Evolutionary conservation across 2,113 vertebrate species (phyloP), one percentile per base, ranked within the genome.

Genomic region (Anarhynchus alexandrinus): DNA sequence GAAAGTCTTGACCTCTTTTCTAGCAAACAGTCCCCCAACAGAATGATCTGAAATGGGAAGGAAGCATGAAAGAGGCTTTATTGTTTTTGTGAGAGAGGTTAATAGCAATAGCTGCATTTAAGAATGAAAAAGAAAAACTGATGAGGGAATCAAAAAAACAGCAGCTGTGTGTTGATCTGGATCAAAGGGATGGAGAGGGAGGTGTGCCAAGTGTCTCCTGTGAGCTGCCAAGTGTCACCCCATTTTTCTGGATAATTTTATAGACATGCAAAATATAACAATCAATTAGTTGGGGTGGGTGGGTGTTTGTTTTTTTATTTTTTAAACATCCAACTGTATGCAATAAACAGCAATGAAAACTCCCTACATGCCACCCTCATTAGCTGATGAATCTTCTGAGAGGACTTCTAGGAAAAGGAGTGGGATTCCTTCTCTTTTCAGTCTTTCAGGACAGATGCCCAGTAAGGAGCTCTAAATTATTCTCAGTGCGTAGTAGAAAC

Each of bases 31-130:
- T 72, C 71, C 52, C 55, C 11, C 25, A 80, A 61, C 5, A 69
- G 27, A 93, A 86, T 16, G 15, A 88, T 70, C 59, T 77, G 64
- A 88, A 93, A 88, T 7, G 4, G 22, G 36, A 91, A 77, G 16
- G 23, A 88, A 88, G 45, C 54, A 90, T 62, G n/a, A 93, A 93
- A 95, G 23, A 86, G 21, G 13, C 42, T 96, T 95, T 72, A 86
- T n/a, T 88, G 47, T n/a, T 92, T 92, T 86, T 81, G 45, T 70
- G 42, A 73, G 36, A 88, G 81, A 89, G n/a, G 26, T 82, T 96
- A 94, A 93, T 65, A 66, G 65, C 61, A 84, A 76, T 34, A 58
- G 18, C 43, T 58, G 11, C 61, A 43, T 59, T 91, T 66, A 82
- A 82, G 77, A 89, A 83, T 78, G 11, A 64, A 59, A 80, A 88